phyloP scores from a whole-genome alignment of 2,888 invertebrate species.

The Polyommatus iphigenia region DNA sequence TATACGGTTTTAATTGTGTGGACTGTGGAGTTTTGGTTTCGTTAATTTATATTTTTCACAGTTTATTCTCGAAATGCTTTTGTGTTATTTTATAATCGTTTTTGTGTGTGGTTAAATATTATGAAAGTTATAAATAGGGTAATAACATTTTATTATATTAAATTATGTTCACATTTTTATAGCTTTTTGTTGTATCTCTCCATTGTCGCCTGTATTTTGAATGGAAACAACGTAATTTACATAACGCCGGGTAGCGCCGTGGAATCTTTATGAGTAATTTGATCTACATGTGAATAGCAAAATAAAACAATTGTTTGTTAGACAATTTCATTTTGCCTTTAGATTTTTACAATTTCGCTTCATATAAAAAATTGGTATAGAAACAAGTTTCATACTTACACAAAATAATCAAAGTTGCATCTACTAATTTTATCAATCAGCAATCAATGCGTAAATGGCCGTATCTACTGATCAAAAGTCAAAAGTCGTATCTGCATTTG shows the following conservation, averaged over 20 bases:
- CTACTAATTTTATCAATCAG: background rate
- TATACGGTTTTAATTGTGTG: constrained; percentile 36
- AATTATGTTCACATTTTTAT: background rate
- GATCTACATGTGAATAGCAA: constrained; percentile 21
- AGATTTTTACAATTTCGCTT: background rate
- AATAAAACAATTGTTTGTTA: constrained; percentile 5
- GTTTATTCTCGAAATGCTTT: background rate
- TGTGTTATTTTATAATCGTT: constrained; percentile 12
- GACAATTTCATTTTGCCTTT: background rate
- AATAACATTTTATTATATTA: constrained; percentile 2
- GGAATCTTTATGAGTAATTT: constrained; percentile 12
- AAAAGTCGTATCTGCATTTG: background rate
- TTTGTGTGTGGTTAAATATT: constrained; percentile 14
- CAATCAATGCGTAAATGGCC: background rate
- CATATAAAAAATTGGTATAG: background rate
- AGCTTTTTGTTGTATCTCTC: constrained; percentile 15
- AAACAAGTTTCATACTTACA: background rate
- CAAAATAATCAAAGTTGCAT: background rate
- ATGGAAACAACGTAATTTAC: constrained; percentile 9
- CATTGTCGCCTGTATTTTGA: constrained; percentile 6
- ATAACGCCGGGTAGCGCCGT: background rate
- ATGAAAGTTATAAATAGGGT: constrained; percentile 11
- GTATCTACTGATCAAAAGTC: background rate
- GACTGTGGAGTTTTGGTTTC: constrained; percentile 30
- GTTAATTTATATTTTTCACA: background rate